A percentile compares a stretch with the other conserved stretches of the same genome.
Evolutionary conservation across 2,888 invertebrate species (phyloP).

Genomic region (Tipula confusa): DNA sequence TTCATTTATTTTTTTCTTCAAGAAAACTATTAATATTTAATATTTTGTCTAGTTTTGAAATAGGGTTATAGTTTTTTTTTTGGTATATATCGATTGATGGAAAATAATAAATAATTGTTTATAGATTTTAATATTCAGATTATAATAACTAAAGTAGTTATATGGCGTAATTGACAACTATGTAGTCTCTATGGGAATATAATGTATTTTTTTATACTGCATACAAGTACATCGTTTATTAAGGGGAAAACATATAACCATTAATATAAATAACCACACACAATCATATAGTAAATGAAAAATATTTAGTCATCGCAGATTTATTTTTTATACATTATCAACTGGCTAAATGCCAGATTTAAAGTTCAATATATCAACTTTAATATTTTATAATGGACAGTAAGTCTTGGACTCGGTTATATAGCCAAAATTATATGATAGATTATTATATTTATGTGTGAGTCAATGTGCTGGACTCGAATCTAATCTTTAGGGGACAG

Average conservation of each 20-base stretch:
- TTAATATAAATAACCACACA: background rate
- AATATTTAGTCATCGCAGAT: background rate
- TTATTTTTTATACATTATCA: background rate
- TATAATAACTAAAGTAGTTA: too few relatives aligned
- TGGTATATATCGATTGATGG: background rate
- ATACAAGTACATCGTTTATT: background rate
- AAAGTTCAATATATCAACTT: background rate
- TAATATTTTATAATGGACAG: slow-evolving; percentile 20
- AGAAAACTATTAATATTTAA: background rate
- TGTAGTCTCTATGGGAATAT: background rate
- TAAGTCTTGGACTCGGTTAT: background rate
- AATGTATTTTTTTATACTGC: background rate
- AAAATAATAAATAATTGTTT: background rate
- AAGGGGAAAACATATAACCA: background rate
- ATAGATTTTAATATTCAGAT: background rate
- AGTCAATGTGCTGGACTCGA: background rate
- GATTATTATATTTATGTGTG: background rate
- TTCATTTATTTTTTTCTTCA: background rate
- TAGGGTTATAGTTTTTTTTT: background rate
- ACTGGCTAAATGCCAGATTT: background rate
- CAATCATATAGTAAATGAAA: background rate
- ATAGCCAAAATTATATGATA: background rate
- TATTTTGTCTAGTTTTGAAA: background rate
- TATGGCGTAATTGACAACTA: background rate
- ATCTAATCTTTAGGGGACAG: background rate